Evolutionary conservation across 2,797 vertebrate genomes (phyloP), one percentile per base, ranked within the genome.

Genomic region (Enteromius radiatus): DNA sequence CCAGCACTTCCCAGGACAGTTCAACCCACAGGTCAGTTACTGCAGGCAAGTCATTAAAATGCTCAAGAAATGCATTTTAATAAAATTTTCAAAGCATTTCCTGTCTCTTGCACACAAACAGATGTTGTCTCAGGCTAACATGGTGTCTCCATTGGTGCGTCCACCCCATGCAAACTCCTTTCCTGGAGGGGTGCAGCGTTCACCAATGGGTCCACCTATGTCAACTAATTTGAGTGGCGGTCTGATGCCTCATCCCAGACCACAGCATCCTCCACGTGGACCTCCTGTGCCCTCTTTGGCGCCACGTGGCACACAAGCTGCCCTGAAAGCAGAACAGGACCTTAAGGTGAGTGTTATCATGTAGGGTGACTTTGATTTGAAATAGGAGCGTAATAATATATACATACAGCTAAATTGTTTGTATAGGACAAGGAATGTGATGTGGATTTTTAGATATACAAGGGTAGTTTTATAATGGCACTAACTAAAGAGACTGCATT

Each of bases 51-150:
- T n/a, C n/a, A n/a, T n/a, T n/a, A n/a, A n/a, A n/a, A n/a, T n/a
- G n/a, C n/a, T n/a, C n/a, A n/a, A n/a, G n/a, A n/a, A n/a, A n/a
- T n/a, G n/a, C n/a, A n/a, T n/a, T n/a, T n/a, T n/a, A n/a, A n/a
- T n/a, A n/a, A n/a, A n/a, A n/a, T n/a, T n/a, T n/a, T n/a, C n/a
- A n/a, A n/a, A 3, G 12, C 1, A 5, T 63, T 71, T 33, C 5
- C 43, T 1, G 0, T 64, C 6, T 76, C n/a, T 64, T 26, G 28
- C 2, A 21, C 38, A 41, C 19, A 7, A 90, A 87, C 93, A 99
- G 97, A 97, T 98, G 86, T 92, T 99, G 92, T 98, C 97, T 89
- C 97, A 99, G 91, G 96, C 98, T 91, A 99, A 96, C 93, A 95
- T 98, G 79, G 96, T 99, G 87, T 97, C 97, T 91, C 96, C 97